Base-by-base conservation (phyloP, 2,888 invertebrate genomes). In the Corythucha ciliata region DNA sequence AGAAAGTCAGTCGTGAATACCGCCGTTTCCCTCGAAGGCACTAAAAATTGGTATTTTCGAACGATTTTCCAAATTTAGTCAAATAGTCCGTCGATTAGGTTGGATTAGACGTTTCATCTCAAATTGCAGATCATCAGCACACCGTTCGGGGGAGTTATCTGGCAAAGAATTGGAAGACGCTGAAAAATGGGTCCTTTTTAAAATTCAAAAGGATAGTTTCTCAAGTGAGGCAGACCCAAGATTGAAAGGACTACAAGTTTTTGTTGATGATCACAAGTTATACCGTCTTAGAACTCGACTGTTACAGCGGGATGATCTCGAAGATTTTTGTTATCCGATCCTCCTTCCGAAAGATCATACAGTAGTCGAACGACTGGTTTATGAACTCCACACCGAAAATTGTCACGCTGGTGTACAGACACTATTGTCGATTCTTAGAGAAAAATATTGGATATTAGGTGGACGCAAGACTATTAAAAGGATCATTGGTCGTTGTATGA, bases 271-370 rank as follows among this genome's bases (percentile, higher is more conserved):
- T 36, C 26, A 47, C 22, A 52, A 42, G 8, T 16, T 56, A 7
- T 36, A 56, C 7, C 25, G 57, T 10, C 22, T 48, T n/a, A 51
- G 47, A 39, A 54, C 49, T 4, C 29, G 36, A 14, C 36, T 58
- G 1, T 29, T 26, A 2, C 32, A 53, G 5, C 44, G 56, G 5
- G 4, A 24, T 1, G 55, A 58, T 44, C 16, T 7, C 24, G n/a
- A 32, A 8, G 39, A 29, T 26, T 39, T 55, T 48, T 10, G 29
- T 40, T n/a, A 42, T 48, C 36, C 49, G 10, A 60, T 62, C 20
- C 26, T 64, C 10, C 52, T 65, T 46, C 62, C 62, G 18, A 46
- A 41, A 1, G 50, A 47, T n/a, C 60, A 63, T 55, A 50, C 53
- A 4, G 53, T 60, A 21, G 61, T 65, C 1, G 32, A 44, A 4